Conservation (phyloP, 2,888 invertebrate genomes). For the Trachelus troglodyta region DNA sequence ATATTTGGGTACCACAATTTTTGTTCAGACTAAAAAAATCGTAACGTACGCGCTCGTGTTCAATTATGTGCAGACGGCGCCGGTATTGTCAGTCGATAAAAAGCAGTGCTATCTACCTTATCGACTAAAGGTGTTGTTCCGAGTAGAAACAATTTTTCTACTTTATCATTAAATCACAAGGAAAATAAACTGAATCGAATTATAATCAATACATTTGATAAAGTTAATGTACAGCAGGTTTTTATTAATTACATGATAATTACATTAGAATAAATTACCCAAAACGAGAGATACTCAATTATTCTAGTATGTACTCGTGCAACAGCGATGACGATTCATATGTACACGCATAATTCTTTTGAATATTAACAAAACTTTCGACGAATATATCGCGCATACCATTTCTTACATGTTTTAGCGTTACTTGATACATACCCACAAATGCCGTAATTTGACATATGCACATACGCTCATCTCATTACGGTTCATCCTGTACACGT, state of each 20-base stretch:
- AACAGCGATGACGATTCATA: not conserved
- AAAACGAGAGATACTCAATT: not conserved
- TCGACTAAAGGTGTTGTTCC: not conserved
- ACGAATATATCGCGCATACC: not conserved
- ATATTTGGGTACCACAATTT: not conserved
- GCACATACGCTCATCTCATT: not conserved
- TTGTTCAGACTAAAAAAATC: not conserved
- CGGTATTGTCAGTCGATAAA: not conserved
- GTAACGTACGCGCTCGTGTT: not conserved
- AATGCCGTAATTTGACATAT: not conserved
- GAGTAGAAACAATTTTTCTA: not conserved
- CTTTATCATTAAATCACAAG: not conserved
- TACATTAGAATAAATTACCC: not conserved
- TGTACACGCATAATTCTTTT: not conserved
- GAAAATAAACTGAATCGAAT: not conserved
- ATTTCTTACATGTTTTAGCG: not conserved
- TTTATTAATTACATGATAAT: conserved; percentile 5
- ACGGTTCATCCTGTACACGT: not conserved
- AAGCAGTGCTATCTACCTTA: not conserved
- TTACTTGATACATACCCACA: not conserved
- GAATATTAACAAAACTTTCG: not conserved
- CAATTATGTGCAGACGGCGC: not conserved
- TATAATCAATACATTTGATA: not conserved
- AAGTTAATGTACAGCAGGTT: not conserved
- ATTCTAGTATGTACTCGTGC: not conserved